Base-by-base conservation (phyloP, 1,140 invertebrate genomes). In the Delia radicum region DNA sequence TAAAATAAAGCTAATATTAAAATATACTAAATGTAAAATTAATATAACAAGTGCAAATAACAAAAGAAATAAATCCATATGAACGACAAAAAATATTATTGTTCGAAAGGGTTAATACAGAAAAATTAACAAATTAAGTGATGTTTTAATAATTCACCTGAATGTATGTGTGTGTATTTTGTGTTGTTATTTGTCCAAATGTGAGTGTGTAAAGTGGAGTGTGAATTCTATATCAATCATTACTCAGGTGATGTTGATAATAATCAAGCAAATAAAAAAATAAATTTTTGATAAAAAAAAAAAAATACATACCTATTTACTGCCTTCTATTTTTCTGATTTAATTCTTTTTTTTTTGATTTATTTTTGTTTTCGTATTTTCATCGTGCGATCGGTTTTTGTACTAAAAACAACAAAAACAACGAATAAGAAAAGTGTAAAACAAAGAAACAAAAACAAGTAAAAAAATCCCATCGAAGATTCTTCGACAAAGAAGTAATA, bases 221-320 rank as follows among this genome's bases (percentile, higher is more conserved):
- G 48, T 21, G 2, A 55, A 55, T 55, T 21, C 48, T 21, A 55
- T n/a, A 24, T 55, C 18, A 55, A 18, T 55, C n/a, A 55, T 55
- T 55, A 55, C 48, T 55, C 48, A 55, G 48, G 48, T 55, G 48
- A 55, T 55, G 48, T n/a, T 55, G 48, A 55, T 55, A 55, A 55
- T 21, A 55, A 21, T 55, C 48, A 18, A 21, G 48, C 48, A 55
- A 55, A 55, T 55, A 55, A 55, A 55, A 55, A 21, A 55, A 55
- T 55, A 55, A 37, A 55, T 55, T 55, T 18, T n/a, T n/a, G n/a
- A n/a, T n/a, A n/a, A n/a, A n/a, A n/a, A n/a, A n/a, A n/a, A n/a
- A n/a, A n/a, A n/a, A n/a, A n/a, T n/a, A n/a, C n/a, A n/a, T n/a
- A n/a, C n/a, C n/a, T n/a, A n/a, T n/a, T n/a, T n/a, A n/a, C n/a